phyloP scores from a whole-genome alignment of 2,888 invertebrate genomes.

The Furcula furcula region DNA sequence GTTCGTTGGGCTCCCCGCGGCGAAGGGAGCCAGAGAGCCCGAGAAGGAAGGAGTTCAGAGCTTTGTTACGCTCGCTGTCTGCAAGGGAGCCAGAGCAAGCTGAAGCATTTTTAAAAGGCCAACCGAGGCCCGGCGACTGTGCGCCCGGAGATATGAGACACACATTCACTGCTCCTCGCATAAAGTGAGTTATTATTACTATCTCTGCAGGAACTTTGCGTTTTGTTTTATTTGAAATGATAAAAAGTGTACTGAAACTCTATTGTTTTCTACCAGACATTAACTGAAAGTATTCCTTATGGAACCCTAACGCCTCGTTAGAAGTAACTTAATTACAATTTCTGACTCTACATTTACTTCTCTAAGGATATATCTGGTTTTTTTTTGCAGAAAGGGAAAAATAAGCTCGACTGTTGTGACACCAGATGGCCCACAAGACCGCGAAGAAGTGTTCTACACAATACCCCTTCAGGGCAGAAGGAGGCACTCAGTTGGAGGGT shows the following conservation, averaged over 20 bases:
- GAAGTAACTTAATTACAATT: too few relatives aligned
- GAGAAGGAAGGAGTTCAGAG: constrained; percentile 79
- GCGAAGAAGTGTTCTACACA: constrained; percentile 84
- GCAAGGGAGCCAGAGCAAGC: constrained; percentile 84
- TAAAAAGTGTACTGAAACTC: too few relatives aligned
- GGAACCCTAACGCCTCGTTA: too few relatives aligned
- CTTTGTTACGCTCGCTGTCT: constrained; percentile 83
- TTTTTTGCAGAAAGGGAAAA: constrained; percentile 62
- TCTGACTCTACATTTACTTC: too few relatives aligned
- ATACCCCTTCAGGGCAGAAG: constrained; percentile 72
- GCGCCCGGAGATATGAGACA: constrained; percentile 79
- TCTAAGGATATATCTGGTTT: neutral
- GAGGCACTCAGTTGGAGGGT: constrained; percentile 86
- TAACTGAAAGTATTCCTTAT: too few relatives aligned
- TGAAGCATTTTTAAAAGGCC: constrained; percentile 84
- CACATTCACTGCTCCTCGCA: constrained; percentile 69
- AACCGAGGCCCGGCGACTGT: constrained; percentile 86
- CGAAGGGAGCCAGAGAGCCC: constrained; percentile 69
- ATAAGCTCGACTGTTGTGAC: constrained; percentile 63
- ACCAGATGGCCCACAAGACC: constrained; percentile 64
- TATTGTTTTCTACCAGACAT: too few relatives aligned
- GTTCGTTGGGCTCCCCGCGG: constrained; percentile 63
- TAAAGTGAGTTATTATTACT: constrained; percentile 64
- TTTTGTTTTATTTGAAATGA: neutral
- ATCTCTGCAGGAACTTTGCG: too few relatives aligned